Percentiles rank a stretch among this genome's conserved stretches.
Conservation (phyloP, 1,140 invertebrate genomes). For the Dreissena polymorpha region DNA sequence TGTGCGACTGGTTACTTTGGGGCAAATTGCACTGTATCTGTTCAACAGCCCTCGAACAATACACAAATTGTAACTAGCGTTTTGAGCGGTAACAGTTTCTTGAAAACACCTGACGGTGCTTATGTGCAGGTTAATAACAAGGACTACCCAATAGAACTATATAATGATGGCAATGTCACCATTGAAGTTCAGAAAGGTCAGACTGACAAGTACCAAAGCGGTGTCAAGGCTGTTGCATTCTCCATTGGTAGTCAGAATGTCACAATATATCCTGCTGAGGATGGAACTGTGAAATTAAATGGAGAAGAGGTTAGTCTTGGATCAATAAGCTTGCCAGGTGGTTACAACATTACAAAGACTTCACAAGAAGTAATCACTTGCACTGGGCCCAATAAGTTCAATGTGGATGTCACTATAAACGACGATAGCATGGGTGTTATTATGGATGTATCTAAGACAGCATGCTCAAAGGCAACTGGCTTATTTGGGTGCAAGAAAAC, state of each 20-base stretch:
- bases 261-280: slow-evolving; percentile 37
- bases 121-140: slow-evolving; percentile 43
- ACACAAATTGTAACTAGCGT: slow-evolving; percentile 7
- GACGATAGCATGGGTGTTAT: slow-evolving; percentile 29
- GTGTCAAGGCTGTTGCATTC: slow-evolving; percentile 32
- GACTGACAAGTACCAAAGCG: slow-evolving; percentile 29
- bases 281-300: slow-evolving; percentile 38
- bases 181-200: slow-evolving; percentile 44
- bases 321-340: slow-evolving; percentile 10
- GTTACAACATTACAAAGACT: slow-evolving; percentile 25
- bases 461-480: slow-evolving; percentile 25
- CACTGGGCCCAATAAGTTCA: slow-evolving; percentile 39
- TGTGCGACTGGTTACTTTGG: slow-evolving; percentile 60
- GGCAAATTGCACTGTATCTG: slow-evolving; percentile 53
- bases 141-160: slow-evolving; percentile 32
- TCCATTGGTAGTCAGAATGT: slow-evolving; percentile 31
- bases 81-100: slow-evolving; percentile 50
- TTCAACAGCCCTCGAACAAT: slow-evolving; percentile 5
- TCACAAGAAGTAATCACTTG: neutral
- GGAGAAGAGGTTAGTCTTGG: slow-evolving; percentile 23
- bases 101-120: slow-evolving; percentile 60
- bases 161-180: slow-evolving; percentile 31
- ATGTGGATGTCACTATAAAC: slow-evolving; percentile 19
- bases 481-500: slow-evolving; percentile 28
- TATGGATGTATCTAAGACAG: slow-evolving; percentile 32